Evolutionary conservation across 2,888 invertebrate species (phyloP).

Genomic region (Chymomyza amoena): DNA sequence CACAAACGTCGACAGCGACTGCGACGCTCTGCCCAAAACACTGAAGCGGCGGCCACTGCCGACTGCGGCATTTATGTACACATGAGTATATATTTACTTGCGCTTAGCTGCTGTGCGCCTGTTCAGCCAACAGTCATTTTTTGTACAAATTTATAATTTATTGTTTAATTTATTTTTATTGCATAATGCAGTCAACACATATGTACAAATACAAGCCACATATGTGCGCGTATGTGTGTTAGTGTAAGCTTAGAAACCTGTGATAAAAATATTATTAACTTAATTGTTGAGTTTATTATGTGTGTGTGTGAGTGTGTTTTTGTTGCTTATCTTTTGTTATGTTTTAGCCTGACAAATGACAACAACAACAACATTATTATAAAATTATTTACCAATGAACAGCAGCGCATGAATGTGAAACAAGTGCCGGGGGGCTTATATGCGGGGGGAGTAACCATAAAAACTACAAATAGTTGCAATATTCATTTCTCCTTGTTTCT

Average conservation of each 20-base stretch:
- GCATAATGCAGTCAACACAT: constrained; percentile 42
- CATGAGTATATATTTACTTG: constrained; percentile 13
- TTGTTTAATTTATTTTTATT: constrained; percentile 73
- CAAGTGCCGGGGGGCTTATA: constrained; percentile 42
- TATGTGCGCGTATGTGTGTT: background rate
- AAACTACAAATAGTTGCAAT: constrained; percentile 2
- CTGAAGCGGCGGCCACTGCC: background rate
- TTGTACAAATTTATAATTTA: constrained; percentile 75
- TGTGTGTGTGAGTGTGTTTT: background rate
- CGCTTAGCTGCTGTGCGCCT: constrained; percentile 54
- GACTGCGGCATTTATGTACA: background rate
- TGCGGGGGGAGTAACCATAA: background rate
- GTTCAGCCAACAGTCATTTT: constrained; percentile 68
- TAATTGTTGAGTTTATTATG: constrained; percentile 58
- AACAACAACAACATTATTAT: constrained; percentile 69
- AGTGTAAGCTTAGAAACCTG: background rate
- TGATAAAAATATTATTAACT: constrained; percentile 58
- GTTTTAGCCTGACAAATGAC: constrained; percentile 10
- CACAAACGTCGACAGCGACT: background rate
- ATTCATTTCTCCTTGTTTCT: constrained; percentile 80
- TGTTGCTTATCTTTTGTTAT: constrained; percentile 27
- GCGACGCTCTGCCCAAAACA: background rate
- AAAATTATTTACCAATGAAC: constrained; percentile 73
- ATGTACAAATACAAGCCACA: background rate
- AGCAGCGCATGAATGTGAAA: constrained; percentile 66